A percentile compares a stretch with the other conserved stretches of the same genome.
Evolutionary conservation across 2,113 vertebrate genomes (phyloP).

Genomic region (Ptyas mucosa): DNA sequence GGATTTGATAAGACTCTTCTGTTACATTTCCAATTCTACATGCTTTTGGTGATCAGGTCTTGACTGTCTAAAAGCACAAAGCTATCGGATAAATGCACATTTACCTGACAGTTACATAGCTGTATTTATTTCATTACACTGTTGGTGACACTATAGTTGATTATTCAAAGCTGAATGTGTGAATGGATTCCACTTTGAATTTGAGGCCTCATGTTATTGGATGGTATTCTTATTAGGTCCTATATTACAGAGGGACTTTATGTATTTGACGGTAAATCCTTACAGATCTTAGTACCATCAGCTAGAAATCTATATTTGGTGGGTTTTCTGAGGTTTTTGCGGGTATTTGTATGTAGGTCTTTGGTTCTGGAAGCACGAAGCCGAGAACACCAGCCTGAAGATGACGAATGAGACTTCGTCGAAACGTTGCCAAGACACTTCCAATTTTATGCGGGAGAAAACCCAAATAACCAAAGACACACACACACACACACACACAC

Average conservation of each 20-base stretch:
- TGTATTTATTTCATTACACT: not conserved
- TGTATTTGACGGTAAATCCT: not conserved
- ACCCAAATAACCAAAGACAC: no score
- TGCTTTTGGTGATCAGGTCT: not conserved
- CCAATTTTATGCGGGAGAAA: no score
- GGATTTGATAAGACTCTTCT: not conserved
- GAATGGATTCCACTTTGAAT: not conserved
- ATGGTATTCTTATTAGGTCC: not conserved
- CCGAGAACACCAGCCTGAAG: no score
- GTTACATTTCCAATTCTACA: not conserved
- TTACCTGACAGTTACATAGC: not conserved
- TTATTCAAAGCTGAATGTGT: not conserved
- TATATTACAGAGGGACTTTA: not conserved
- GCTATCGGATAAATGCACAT: not conserved
- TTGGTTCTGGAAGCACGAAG: no score
- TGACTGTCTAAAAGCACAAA: not conserved
- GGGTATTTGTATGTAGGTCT: no score
- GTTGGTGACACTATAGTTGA: no score
- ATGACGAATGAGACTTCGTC: no score
- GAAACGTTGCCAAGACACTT: no score
- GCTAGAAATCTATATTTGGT: no score
- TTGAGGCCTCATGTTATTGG: not conserved
- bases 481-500: no score
- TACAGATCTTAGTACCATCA: not conserved
- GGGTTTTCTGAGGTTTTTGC: no score